Conservation (phyloP, 2,113 vertebrate genomes). For the Eonycteris spelaea region DNA sequence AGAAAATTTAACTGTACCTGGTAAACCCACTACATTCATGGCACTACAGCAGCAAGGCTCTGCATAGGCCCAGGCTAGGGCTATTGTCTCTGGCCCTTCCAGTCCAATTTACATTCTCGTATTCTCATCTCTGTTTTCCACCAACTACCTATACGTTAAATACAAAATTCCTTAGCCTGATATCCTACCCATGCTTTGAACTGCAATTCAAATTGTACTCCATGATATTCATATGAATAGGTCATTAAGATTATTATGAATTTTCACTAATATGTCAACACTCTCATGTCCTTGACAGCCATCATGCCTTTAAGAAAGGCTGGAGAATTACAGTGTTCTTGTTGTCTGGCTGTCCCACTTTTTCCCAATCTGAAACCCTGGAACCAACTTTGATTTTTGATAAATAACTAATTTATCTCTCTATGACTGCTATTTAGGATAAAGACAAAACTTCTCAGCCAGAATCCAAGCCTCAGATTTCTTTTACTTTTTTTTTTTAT, state of each 20-base stretch:
- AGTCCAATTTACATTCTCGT: neutral
- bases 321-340: neutral
- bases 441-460: constrained; percentile 8
- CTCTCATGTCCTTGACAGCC: neutral
- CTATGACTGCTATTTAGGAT: neutral
- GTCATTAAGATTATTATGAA: neutral
- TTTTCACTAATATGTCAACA: neutral
- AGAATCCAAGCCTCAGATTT: neutral
- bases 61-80: neutral
- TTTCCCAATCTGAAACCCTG: neutral
- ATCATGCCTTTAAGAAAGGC: neutral
- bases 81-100: neutral
- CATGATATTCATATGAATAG: neutral
- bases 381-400: constrained; percentile 14
- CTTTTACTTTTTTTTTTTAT: neutral
- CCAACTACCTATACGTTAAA: neutral
- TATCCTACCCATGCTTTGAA: neutral
- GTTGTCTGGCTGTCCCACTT: neutral
- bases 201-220: neutral
- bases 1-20: neutral
- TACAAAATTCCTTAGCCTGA: neutral
- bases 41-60: neutral
- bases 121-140: neutral
- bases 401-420: neutral
- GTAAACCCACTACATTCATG: neutral